Percentiles rank a stretch among this genome's conserved stretches.
These are phyloP conservation scores for Pseudolaguvia tuberculata DNA, from an alignment of 2,113 vertebrate species.

Conservation along the genomic window DNA sequence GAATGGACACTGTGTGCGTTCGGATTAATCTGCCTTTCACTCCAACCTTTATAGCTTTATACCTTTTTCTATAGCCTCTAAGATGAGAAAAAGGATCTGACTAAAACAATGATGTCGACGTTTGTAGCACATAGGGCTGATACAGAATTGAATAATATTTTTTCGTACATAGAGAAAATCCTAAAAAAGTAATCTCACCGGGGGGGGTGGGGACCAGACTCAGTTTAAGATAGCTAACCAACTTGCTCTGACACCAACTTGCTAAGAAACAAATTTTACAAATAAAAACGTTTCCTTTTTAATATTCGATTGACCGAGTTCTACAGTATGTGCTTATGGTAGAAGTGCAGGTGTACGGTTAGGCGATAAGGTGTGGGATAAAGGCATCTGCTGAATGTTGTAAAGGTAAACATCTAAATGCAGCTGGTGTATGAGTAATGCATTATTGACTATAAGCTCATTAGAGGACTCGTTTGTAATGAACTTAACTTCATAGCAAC, in stretches of 20 bases:
- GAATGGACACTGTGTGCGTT: slow-evolving; percentile 1
- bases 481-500: too few species aligned
- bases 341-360: too few species aligned
- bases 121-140: slow-evolving; percentile 4
- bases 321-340: neutral
- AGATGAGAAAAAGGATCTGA: neutral
- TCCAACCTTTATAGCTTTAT: neutral
- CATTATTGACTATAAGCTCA: too few species aligned
- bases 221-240: too few species aligned
- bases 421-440: neutral
- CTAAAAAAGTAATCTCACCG: neutral
- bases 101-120: neutral
- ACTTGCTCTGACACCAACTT: too few species aligned
- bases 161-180: neutral
- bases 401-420: too few species aligned
- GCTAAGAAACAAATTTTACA: too few species aligned
- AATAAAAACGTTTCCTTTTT: neutral
- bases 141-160: neutral
- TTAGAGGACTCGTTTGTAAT: too few species aligned
- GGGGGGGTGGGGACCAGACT: too few species aligned
- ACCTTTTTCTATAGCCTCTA: neutral
- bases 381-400: too few species aligned
- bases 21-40: slow-evolving; percentile 15
- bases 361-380: too few species aligned
- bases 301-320: too few species aligned